Evolutionary conservation across 2,113 vertebrate genomes (phyloP), one percentile per base, ranked within the genome.

Genomic region (Ceuthmochares aereus): DNA sequence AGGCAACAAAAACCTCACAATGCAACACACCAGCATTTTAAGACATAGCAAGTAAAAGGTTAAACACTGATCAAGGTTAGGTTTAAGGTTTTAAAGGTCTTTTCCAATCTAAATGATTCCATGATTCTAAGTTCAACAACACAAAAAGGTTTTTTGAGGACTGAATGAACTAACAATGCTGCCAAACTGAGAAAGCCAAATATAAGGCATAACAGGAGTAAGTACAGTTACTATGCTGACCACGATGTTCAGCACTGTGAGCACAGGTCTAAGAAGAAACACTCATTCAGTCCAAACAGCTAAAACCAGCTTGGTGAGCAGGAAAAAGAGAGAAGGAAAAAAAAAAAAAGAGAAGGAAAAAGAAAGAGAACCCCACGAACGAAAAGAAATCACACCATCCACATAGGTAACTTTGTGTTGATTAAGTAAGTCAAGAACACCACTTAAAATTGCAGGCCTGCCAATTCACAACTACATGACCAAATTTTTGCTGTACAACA

Each of bases 391-490:
- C 69, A 78, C 66, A 64, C 23, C 49, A 56, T 87, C 47, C 77
- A 85, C 59, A 90, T 1, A n/a, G 90, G 47, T 55, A 59, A 45
- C 32, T 79, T 26, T 29, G 34, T 54, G 66, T 32, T 60, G 54
- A 89, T 37, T 29, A 62, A 89, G 69, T 40, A 74, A 75, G 40
- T 86, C 88, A 96, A 70, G 68, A 86, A 54, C 37, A 72, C 70
- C 70, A 77, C 58, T 70, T 93, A 26, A 14, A 83, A 91, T 15
- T 59, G 34, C 19, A 90, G 68, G 26, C 40, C 32, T 81, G 74
- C 37, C 89, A 69, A 55, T 80, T 88, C 55, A 64, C 58, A 91
- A 67, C 49, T 66, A 74, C 84, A 58, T 2, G 69, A 82, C 30
- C 34, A 52, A 9, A 72, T 70, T 63, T 75, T 20, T 2, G 3